Percentiles rank a stretch among this genome's conserved stretches.
phyloP scores from a whole-genome alignment of 2,888 invertebrate species.

The Sarcophaga carnaria region DNA sequence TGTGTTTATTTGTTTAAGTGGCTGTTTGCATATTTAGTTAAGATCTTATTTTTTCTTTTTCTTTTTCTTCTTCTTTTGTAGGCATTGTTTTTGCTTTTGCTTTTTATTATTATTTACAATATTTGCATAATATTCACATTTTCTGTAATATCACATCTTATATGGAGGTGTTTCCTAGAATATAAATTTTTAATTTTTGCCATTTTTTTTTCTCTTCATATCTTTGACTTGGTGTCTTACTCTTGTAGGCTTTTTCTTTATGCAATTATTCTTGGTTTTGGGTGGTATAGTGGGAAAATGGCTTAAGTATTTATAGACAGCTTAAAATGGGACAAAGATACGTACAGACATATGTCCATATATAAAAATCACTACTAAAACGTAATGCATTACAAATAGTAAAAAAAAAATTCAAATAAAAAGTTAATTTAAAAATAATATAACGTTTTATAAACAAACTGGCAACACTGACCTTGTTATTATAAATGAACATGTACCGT shows the following conservation, averaged over 20 bases:
- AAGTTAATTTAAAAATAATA: too few relatives aligned
- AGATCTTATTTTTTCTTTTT: slow-evolving; percentile 10
- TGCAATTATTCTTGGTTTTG: not conserved
- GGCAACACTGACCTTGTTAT: too few relatives aligned
- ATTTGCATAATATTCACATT: slow-evolving; percentile 63
- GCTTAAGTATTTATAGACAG: not conserved
- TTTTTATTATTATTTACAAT: slow-evolving; percentile 44
- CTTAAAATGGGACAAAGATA: not conserved
- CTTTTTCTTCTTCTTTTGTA: slow-evolving; percentile 42
- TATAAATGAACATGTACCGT: too few relatives aligned
- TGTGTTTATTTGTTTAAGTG: slow-evolving; percentile 22
- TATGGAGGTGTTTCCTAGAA: slow-evolving; percentile 64
- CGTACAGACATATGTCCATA: too few relatives aligned
- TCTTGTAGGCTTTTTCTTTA: not conserved
- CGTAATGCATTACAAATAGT: too few relatives aligned
- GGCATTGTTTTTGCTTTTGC: slow-evolving; percentile 55
- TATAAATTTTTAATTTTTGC: slow-evolving; percentile 49
- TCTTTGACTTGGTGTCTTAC: not conserved
- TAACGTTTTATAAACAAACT: too few relatives aligned
- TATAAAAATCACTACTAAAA: too few relatives aligned
- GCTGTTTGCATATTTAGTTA: slow-evolving; percentile 40
- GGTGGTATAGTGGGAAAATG: not conserved
- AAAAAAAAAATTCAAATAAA: too few relatives aligned
- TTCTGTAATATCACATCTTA: slow-evolving; percentile 55
- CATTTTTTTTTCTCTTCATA: not conserved